These are phyloP conservation scores for Hippocampus zosterae DNA, from an alignment of 2,113 vertebrate genomes.

Conservation along the genomic window DNA sequence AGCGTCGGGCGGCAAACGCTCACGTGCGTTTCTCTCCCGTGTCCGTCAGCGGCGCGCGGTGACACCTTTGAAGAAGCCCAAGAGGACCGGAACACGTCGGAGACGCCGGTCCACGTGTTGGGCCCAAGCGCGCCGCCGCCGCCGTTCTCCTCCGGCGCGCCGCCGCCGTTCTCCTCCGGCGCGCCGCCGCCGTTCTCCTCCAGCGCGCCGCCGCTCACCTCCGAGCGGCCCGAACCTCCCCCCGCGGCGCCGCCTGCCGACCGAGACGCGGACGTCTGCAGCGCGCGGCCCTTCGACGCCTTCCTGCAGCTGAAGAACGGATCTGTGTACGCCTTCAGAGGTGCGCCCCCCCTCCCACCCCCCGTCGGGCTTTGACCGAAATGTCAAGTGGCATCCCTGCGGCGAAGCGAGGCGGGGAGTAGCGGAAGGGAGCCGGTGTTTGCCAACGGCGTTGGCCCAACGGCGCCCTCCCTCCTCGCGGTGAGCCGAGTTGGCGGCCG, in stretches of 20 bases:
- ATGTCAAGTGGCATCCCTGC: no score
- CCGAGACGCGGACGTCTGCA: constrained; percentile 69
- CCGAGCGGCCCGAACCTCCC: neutral
- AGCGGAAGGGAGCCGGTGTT: no score
- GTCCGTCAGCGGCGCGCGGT: constrained; percentile 52
- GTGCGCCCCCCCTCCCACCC: constrained; percentile 61
- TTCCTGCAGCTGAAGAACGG: constrained; percentile 92
- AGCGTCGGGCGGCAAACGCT: no score
- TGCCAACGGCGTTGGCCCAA: no score
- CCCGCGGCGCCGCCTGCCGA: constrained; percentile 9
- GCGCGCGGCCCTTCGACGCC: constrained; percentile 80
- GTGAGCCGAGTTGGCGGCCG: no score
- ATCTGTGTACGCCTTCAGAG: constrained; percentile 89
- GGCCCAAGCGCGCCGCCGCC: accelerated
- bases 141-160: no score
- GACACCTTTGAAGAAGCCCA: constrained; percentile 55
- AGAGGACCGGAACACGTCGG: neutral
- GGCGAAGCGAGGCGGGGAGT: no score
- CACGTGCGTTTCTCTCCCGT: neutral
- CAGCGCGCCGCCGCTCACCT: neutral
- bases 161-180: neutral
- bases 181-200: neutral
- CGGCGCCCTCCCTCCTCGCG: no score
- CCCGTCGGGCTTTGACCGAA: no score
- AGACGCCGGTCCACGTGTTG: neutral